Base-by-base conservation (phyloP, 2,113 vertebrate genomes). In the Arizona elegans region DNA sequence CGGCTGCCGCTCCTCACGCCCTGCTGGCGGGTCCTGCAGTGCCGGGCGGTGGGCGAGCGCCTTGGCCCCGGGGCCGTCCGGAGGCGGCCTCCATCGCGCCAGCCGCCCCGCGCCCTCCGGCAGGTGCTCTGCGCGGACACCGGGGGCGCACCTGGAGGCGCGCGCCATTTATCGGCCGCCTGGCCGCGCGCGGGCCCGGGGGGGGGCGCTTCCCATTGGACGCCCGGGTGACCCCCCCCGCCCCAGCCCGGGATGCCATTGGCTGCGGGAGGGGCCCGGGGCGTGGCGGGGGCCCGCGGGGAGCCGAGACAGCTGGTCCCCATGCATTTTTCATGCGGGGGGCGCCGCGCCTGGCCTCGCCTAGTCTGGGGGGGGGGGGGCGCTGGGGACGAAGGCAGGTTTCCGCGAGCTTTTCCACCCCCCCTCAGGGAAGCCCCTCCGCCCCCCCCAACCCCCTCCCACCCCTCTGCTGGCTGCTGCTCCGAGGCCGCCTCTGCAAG, bases 291-390 rank as follows among this genome's bases (percentile, higher is more conserved):
- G 96, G 94, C 95, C 94, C 95, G 96, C 94, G 94, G 95, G 96
- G 94, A 95, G 93, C 88, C 89, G 95, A 92, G 97, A 97, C 98
- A 98, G 97, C 98, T 98, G 98, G 97, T 97, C 97, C 59, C 96
- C 97, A 97, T 96, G 97, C 97, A 98, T 97, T 96, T 98, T 98
- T 98, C 97, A 98, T 98, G 97, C n/a, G 70, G n/a, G 70, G 65
- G 65, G 65, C 59, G n/a, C n/a, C n/a, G 29, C 29, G 65, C 65
- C 65, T 15, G 26, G 59, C 26, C 62, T 29, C 12, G 65, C 12
- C 65, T n/a, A 5, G 29, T n/a, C 62, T 70, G 29, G 29, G 65
- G 29, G 62, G 65, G 29, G 62, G 65, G 29, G 65, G 65, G 26
- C 26, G 62, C n/a, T n/a, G 26, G 62, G 29, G 62, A 6, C 29